Base-by-base conservation (phyloP, 2,888 invertebrate genomes). In the Cephus rjabovi region DNA sequence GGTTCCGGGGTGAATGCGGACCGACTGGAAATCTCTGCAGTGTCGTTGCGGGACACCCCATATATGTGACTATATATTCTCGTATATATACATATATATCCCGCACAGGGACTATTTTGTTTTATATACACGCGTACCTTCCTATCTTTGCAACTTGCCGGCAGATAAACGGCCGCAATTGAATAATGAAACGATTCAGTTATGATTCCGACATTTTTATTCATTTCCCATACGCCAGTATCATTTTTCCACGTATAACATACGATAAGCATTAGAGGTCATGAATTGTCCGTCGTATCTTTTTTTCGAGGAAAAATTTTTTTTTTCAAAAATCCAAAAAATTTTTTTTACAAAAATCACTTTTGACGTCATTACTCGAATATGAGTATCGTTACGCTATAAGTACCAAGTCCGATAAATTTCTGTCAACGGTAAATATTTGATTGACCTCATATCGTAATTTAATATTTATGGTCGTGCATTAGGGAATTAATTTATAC, bases 121-220 rank as follows among this genome's bases (percentile, higher is more conserved):
- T 35, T 23, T 56, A 34, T 69, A 69, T 77, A 34, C 56, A 68
- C 4, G 74, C 77, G 74, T 15, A 75, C 75, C 74, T 77, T 75
- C 70, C 31, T 75, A 75, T 77, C 75, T 77, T 77, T 77, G 70
- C 71, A 70, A 77, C 70, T 74, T 35, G 40, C 70, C 75, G 70
- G 56, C 70, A 69, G 69, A 77, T 75, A 77, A 77, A 75, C 75
- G 75, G 77, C 75, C 71, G 34, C 77, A 77, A 77, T 77, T 77
- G 77, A 77, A 77, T 77, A 77, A 77, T 77, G 77, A 77, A 77
- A 77, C 70, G 77, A 75, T 77, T 69, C 77, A 69, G 77, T 77
- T 77, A 77, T 75, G 75, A 73, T 75, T 70, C 69, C 69, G 75
- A 70, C 35, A 77, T 77, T 77, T 77, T 77, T 75, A 75, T 77